Evolutionary conservation across 2,888 invertebrate species (phyloP), one percentile per base, ranked within the genome.

Genomic region (Hylaea fasciaria): DNA sequence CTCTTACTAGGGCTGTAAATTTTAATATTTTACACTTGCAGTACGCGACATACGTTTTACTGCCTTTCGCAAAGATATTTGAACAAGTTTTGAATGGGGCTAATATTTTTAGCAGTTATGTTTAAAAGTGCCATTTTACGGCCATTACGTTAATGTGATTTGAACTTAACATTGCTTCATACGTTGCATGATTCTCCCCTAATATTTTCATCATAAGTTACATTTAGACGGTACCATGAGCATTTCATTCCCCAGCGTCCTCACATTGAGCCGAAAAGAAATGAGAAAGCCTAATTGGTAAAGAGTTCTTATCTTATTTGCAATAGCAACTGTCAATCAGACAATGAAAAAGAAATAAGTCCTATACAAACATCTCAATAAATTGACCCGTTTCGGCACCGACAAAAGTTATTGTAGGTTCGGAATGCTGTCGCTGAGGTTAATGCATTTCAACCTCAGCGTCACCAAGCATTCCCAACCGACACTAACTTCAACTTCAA

Each of bases 1-100:
- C 74, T 52, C 67, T 68, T 76, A 54, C 65, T 67, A 57, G 62
- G 53, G 56, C 57, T 39, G 43, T 68, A 65, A 41, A 61, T 69
- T 69, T 64, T 64, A 50, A 65, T 66, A 69, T 69, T 66, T 65
- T 57, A 66, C 49, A 59, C 52, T 55, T 56, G 59, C 51, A 52
- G 40, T 41, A 17, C 16, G 22, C 47, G 56, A 58, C 57, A 41
- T 65, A 60, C 56, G 61, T 65, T 65, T 62, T 53, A 58, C 60
- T 62, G 47, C 48, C 48, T 48, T 52, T 57, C 45, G 56, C 52
- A 51, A 60, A 46, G 12, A 55, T 51, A 57, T 43, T 57, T 56
- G 22, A 3, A 29, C 28, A 62, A 32, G 32, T 9, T 32, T 10
- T 0, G 32, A 10, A 32, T 8, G 32, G 9, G 32, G 9, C 9